These are phyloP conservation scores for Sceliomorpha sp. DNA, from an alignment of 2,888 invertebrate species.

Conservation along the genomic window DNA sequence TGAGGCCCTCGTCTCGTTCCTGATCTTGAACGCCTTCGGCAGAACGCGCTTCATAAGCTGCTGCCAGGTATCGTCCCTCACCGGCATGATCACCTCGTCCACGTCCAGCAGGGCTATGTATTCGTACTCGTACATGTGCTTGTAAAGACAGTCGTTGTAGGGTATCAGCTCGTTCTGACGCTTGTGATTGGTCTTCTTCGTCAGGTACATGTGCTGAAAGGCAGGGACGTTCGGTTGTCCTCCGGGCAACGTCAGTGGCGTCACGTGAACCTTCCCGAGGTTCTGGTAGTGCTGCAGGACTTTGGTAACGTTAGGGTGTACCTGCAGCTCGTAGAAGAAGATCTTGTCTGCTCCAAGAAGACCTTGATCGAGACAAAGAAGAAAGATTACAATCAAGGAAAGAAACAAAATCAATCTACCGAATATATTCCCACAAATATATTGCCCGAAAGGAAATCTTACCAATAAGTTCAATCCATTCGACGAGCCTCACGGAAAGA, in stretches of 20 bases:
- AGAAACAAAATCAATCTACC: neutral
- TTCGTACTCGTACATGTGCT: slow-evolving; percentile 93
- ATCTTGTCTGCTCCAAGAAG: slow-evolving; percentile 95
- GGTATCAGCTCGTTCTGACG: slow-evolving; percentile 97
- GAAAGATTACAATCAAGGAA: no score
- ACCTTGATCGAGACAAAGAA: no score
- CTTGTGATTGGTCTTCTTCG: slow-evolving; percentile 95
- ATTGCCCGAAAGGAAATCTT: slow-evolving; percentile 12
- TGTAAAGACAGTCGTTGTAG: slow-evolving; percentile 97
- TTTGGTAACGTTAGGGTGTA: slow-evolving; percentile 95
- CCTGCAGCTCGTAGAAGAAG: slow-evolving; percentile 92
- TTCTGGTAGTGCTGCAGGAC: slow-evolving; percentile 86
- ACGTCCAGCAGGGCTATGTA: slow-evolving; percentile 95
- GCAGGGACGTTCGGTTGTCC: slow-evolving; percentile 94
- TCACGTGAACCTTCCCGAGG: slow-evolving; percentile 87
- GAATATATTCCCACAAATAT: no score
- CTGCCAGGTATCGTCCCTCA: slow-evolving; percentile 87
- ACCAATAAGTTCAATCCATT: slow-evolving; percentile 94
- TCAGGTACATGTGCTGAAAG: slow-evolving; percentile 93
- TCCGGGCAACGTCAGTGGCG: slow-evolving; percentile 91
- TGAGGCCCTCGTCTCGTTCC: slow-evolving; percentile 86
- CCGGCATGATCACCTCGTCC: slow-evolving; percentile 97
- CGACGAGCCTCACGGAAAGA: slow-evolving; percentile 92
- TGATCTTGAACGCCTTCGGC: slow-evolving; percentile 85
- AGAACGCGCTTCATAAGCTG: slow-evolving; percentile 88